A percentile compares a stretch with the other conserved stretches of the same genome.
Evolutionary conservation across 2,888 invertebrate species (phyloP).

Genomic region (Scaptomyza reducta): DNA sequence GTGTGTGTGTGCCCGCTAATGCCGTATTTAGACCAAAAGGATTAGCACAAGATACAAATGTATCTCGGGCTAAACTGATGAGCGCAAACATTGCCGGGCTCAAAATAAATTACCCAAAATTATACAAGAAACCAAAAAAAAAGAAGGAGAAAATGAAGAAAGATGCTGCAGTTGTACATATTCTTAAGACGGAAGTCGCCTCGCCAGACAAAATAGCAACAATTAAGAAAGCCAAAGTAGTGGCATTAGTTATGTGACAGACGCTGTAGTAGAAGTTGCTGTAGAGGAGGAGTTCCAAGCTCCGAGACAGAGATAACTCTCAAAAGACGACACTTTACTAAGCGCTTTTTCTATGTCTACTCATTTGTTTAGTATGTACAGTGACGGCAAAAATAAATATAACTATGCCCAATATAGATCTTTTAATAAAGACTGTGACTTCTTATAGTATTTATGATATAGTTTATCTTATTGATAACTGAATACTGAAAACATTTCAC

Average conservation of each 20-base stretch:
- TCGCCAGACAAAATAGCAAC: slow-evolving; percentile 61
- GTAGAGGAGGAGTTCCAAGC: neutral
- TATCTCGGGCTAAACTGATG: slow-evolving; percentile 55
- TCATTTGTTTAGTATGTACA: neutral
- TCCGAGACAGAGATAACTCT: neutral
- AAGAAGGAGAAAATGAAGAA: slow-evolving; percentile 12
- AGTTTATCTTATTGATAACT: no score
- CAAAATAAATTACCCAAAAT: slow-evolving; percentile 67
- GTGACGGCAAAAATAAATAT: neutral
- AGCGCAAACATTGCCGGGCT: slow-evolving; percentile 23
- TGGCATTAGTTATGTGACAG: slow-evolving; percentile 57
- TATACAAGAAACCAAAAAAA: slow-evolving; percentile 28
- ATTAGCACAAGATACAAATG: slow-evolving; percentile 71
- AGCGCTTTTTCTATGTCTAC: slow-evolving; percentile 1
- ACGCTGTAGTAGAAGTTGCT: neutral
- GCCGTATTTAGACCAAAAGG: slow-evolving; percentile 69
- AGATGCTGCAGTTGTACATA: slow-evolving; percentile 15
- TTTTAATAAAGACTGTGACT: neutral
- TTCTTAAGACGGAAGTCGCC: slow-evolving; percentile 54
- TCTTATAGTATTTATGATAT: no score
- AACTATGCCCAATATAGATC: neutral
- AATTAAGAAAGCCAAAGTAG: slow-evolving; percentile 65
- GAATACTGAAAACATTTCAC: no score
- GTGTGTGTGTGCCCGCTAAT: slow-evolving; percentile 39
- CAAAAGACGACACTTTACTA: slow-evolving; percentile 8